Evolutionary conservation across 53 echinoderm and acorn worm species (phyloP).

Genomic region (Glandiceps talaboti): DNA sequence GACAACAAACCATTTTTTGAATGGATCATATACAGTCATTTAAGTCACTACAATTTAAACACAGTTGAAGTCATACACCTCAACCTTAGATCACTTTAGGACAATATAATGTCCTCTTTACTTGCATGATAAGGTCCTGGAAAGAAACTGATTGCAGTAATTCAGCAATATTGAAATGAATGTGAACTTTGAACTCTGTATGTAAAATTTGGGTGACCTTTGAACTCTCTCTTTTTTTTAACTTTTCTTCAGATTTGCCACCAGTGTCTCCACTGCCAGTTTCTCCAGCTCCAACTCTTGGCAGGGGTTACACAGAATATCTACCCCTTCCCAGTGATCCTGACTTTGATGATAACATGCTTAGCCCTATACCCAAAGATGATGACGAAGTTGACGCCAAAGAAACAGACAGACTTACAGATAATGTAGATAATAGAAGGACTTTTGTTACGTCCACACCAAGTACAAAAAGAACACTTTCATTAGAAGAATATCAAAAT

Average conservation of each 20-base stretch:
- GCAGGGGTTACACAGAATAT: constrained; percentile 55
- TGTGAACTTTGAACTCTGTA: too few species aligned
- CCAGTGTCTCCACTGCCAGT: background rate
- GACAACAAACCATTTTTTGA: too few species aligned
- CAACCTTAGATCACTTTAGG: too few species aligned
- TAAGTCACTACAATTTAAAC: too few species aligned
- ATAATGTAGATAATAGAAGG: background rate
- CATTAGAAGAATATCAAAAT: background rate
- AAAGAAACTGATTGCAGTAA: too few species aligned
- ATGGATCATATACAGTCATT: too few species aligned
- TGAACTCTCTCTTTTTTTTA: background rate
- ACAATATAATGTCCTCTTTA: too few species aligned
- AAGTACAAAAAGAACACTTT: background rate
- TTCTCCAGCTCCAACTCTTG: constrained; percentile 46
- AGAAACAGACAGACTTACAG: background rate
- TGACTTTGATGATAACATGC: background rate
- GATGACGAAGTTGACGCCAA: background rate
- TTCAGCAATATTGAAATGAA: too few species aligned
- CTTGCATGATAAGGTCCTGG: too few species aligned
- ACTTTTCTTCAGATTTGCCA: background rate
- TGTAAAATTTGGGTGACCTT: too few species aligned
- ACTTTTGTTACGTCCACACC: background rate
- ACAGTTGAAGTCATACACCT: too few species aligned
- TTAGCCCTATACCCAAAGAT: background rate
- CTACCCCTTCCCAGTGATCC: constrained; percentile 26